These are phyloP conservation scores for Spongia lamella DNA, from an alignment of 37 sponge, comb jelly and placozoan genomes.

Conservation along the genomic window DNA sequence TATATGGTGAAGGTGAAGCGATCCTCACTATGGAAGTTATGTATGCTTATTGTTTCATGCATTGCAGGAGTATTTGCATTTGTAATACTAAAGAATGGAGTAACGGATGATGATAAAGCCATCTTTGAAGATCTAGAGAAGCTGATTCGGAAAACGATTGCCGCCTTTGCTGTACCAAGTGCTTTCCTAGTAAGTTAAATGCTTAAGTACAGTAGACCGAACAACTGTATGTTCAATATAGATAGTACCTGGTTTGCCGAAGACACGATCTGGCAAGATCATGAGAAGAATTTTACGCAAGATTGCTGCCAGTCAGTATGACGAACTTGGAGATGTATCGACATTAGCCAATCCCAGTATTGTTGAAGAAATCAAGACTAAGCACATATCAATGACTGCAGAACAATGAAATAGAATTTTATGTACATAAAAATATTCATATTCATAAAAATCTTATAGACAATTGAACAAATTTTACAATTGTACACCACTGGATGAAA, in stretches of 20 bases:
- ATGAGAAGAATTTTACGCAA: conserved; percentile 94
- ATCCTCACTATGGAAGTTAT: background rate
- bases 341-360: conserved; percentile 90
- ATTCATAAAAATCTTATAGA: too few relatives aligned
- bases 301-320: conserved; percentile 62
- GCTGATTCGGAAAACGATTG: conserved; percentile 70
- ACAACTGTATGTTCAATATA: conserved; percentile 19
- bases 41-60: background rate
- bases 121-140: conserved; percentile 41
- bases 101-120: conserved; percentile 43
- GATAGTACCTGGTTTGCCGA: conserved; percentile 92
- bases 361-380: conserved; percentile 62
- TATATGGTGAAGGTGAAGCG: conserved; percentile 82
- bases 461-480: too few relatives aligned
- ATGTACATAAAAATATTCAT: too few relatives aligned
- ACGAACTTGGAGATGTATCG: conserved; percentile 88
- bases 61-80: conserved; percentile 65
- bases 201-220: background rate
- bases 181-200: conserved; percentile 65
- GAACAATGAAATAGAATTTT: too few relatives aligned
- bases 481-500: too few relatives aligned
- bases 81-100: conserved; percentile 82
- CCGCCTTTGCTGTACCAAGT: conserved; percentile 87
- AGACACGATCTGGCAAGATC: conserved; percentile 99
- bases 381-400: background rate